A percentile compares a stretch with the other conserved stretches of the same genome.
These are phyloP conservation scores for Drosophila busckii DNA, from an alignment of 1,140 invertebrate genomes.

Conservation along the genomic window DNA sequence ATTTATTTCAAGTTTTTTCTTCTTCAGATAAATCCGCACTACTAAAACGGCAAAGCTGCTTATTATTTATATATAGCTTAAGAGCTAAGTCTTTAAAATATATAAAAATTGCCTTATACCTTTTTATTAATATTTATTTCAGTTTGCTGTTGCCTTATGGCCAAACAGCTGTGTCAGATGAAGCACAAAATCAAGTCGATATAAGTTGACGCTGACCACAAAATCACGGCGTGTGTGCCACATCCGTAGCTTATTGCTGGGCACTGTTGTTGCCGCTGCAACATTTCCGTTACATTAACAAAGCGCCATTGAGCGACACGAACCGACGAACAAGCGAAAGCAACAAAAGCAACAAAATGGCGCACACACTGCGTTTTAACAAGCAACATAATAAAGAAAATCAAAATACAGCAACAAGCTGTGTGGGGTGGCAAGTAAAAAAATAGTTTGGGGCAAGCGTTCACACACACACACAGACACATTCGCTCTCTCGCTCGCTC, in stretches of 20 bases:
- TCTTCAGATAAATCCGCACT: too few species aligned
- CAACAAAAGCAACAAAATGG: conserved; percentile 46
- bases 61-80: too few species aligned
- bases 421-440: too few species aligned
- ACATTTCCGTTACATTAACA: conserved; percentile 75
- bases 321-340: conserved; percentile 40
- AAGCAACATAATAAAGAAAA: conserved; percentile 18
- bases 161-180: conserved; percentile 8
- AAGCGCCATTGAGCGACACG: conserved; percentile 63
- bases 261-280: conserved; percentile 10
- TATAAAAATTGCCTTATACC: too few species aligned
- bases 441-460: conserved; percentile 13
- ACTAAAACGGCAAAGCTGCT: too few species aligned
- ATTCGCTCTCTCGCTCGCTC: too few species aligned
- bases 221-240: conserved; percentile 55
- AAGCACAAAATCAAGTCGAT: conserved; percentile 24
- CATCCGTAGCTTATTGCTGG: conserved; percentile 20
- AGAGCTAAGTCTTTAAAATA: too few species aligned
- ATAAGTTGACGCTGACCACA: conserved; percentile 47
- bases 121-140: too few species aligned
- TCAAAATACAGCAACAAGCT: conserved; percentile 9
- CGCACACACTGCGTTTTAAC: conserved; percentile 53
- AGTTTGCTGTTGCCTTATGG: too few species aligned
- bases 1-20: too few species aligned
- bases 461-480: not conserved